phyloP scores from a whole-genome alignment of 2,113 vertebrate genomes.

The Nesoenas mayeri region DNA sequence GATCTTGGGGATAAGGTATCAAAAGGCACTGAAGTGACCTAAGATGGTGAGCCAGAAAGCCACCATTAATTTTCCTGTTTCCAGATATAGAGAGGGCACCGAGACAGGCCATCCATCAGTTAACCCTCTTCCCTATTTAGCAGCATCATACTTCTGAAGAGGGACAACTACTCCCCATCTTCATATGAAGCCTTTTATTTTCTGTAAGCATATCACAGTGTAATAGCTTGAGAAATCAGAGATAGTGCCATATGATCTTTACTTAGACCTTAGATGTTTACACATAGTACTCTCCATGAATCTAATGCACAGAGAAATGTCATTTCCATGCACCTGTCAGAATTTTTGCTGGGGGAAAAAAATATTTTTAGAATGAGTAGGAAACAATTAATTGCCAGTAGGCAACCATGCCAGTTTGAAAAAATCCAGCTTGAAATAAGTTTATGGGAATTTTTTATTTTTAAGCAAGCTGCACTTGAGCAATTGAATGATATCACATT shows the following conservation, averaged over 20 bases:
- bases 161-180: neutral
- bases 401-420: conserved; percentile 48
- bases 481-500: conserved; percentile 54
- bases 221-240: neutral
- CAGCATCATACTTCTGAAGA: neutral
- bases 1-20: neutral
- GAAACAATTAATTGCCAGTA: conserved; percentile 47
- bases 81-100: rapidly evolving
- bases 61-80: neutral
- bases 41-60: neutral
- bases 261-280: neutral
- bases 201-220: neutral
- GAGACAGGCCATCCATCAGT: neutral
- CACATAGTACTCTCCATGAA: conserved; percentile 1
- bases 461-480: conserved; percentile 18
- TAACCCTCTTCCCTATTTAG: neutral
- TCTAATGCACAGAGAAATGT: neutral
- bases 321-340: conserved; percentile 52
- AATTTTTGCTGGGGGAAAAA: neutral
- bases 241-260: neutral
- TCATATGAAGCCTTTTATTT: neutral
- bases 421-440: conserved; percentile 53
- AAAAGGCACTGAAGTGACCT: neutral
- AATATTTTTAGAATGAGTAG: conserved; percentile 28
- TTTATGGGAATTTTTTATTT: neutral